These are phyloP conservation scores for Tachystola acroxantha DNA, from an alignment of 2,888 invertebrate species.

Conservation along the genomic window DNA sequence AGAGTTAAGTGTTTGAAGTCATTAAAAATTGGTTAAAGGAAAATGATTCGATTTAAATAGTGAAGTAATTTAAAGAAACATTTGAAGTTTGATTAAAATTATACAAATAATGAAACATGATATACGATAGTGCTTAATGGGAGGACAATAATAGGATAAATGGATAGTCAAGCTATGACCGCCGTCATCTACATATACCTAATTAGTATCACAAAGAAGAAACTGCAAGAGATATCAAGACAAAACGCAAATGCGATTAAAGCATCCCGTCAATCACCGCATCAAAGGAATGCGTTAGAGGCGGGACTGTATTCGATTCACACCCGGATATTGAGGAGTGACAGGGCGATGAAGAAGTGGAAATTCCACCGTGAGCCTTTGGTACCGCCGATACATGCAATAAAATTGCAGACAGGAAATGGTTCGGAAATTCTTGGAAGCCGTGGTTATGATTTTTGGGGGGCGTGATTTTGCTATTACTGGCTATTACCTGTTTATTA, in stretches of 20 bases:
- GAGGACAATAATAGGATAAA: no score
- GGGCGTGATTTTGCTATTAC: neutral
- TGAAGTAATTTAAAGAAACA: no score
- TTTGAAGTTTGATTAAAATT: no score
- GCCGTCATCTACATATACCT: no score
- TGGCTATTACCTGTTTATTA: neutral
- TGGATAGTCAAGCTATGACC: no score
- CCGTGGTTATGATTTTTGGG: constrained; percentile 21
- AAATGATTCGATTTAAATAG: no score
- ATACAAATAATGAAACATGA: no score
- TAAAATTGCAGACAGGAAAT: constrained; percentile 23
- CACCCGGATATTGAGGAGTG: constrained; percentile 57
- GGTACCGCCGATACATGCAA: constrained; percentile 44
- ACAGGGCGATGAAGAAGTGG: constrained; percentile 43
- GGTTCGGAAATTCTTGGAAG: neutral
- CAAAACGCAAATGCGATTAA: neutral
- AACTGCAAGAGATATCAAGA: no score
- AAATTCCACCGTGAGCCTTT: constrained; percentile 35
- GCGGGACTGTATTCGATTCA: constrained; percentile 40
- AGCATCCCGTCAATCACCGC: constrained; percentile 5
- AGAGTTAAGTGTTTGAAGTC: no score
- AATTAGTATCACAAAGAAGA: no score
- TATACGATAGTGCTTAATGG: no score
- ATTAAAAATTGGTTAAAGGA: no score
- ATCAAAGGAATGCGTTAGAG: constrained; percentile 7